Evolutionary conservation across 1,140 invertebrate genomes (phyloP).

Genomic region (Sycophaga agraensis): DNA sequence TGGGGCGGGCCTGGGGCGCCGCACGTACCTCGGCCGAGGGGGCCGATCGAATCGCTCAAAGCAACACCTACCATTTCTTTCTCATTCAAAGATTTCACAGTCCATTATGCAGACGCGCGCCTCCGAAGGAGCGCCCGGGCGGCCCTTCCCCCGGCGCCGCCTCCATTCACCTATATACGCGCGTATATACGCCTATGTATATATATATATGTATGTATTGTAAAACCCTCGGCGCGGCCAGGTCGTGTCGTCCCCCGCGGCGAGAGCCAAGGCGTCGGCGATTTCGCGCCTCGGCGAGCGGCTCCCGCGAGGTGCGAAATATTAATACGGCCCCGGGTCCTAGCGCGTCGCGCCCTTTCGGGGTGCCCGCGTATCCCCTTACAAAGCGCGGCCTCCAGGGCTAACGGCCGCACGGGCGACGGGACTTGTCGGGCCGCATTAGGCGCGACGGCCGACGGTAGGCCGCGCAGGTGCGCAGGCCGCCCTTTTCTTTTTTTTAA

Average conservation of each 20-base stretch:
- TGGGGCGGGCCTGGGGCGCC: no score
- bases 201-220: neutral
- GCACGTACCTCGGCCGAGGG: no score
- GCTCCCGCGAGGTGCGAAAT: slow-evolving; percentile 17
- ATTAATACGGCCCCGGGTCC: no score
- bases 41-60: no score
- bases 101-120: no score
- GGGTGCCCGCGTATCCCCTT: slow-evolving; percentile 3
- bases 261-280: neutral
- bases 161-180: neutral
- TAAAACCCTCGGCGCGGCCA: neutral
- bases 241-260: neutral
- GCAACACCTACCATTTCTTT: no score
- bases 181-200: neutral
- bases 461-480: slow-evolving; percentile 6
- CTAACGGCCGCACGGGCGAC: no score
- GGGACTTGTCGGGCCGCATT: slow-evolving; percentile 21
- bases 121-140: no score
- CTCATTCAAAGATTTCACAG: no score
- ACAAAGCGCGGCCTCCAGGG: neutral
- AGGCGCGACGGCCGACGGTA: slow-evolving; percentile 26
- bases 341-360: neutral
- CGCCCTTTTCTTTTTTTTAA: no score
- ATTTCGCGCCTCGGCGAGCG: neutral
- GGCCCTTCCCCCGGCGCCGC: no score